A percentile compares a stretch with the other conserved stretches of the same genome.
Evolutionary conservation across 2,113 vertebrate genomes (phyloP).

Genomic region (Trematomus loennbergii): DNA sequence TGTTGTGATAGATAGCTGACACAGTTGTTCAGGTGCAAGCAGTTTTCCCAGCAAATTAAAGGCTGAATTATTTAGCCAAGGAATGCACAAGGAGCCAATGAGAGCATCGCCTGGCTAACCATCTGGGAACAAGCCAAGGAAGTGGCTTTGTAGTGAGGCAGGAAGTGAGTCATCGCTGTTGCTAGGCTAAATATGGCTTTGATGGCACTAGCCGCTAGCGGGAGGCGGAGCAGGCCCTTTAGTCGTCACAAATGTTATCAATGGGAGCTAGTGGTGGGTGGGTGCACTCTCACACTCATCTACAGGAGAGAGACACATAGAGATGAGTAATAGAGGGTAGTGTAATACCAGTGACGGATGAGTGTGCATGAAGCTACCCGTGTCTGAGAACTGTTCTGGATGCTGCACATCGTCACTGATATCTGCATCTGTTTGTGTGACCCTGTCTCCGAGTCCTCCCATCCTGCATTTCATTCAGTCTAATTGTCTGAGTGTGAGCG

Average conservation of each 20-base stretch:
- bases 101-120: conserved; percentile 47
- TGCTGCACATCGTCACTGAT: not conserved
- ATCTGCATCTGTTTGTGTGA: not conserved
- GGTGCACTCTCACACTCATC: not conserved
- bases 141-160: conserved; percentile 81
- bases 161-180: conserved; percentile 84
- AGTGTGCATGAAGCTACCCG: not conserved
- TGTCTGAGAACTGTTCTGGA: conserved; percentile 9
- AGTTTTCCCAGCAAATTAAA: conserved; percentile 61
- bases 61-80: conserved; percentile 41
- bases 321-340: not conserved
- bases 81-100: conserved; percentile 63
- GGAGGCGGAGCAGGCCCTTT: conserved; percentile 41
- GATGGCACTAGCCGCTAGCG: conserved; percentile 39
- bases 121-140: conserved; percentile 76
- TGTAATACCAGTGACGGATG: not conserved
- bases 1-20: conserved; percentile 6
- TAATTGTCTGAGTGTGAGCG: conserved; percentile 19
- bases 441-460: not conserved
- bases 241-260: conserved; percentile 68
- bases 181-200: conserved; percentile 82
- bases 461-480: not conserved
- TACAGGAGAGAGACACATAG: not conserved
- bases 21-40: conserved; percentile 41
- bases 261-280: conserved; percentile 38